phyloP scores from a whole-genome alignment of 35 echinoderm and acorn worm genomes.

The Ophiothrix spiculata region DNA sequence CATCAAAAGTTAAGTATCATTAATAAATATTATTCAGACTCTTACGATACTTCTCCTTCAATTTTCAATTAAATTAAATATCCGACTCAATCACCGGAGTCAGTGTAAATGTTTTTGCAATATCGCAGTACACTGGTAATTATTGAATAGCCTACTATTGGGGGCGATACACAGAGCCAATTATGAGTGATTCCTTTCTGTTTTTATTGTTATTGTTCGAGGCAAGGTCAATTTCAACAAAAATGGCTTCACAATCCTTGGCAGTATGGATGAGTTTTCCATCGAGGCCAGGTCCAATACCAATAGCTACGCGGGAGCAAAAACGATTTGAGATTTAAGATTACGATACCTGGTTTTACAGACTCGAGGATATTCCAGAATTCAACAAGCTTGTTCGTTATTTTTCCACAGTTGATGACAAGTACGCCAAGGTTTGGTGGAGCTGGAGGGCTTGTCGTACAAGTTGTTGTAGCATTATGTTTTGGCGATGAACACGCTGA shows the following conservation, averaged over 20 bases:
- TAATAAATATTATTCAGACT: too few relatives aligned
- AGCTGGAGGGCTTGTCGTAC: background rate
- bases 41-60: too few relatives aligned
- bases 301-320: constrained; percentile 9
- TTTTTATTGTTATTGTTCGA: background rate
- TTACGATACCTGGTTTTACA: constrained; percentile 31
- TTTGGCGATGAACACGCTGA: background rate
- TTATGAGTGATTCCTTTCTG: constrained; percentile 4
- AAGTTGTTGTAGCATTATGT: background rate
- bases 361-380: constrained; percentile 17
- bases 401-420: background rate
- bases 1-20: too few relatives aligned
- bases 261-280: constrained; percentile 12
- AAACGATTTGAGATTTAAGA: constrained; percentile 17
- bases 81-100: too few relatives aligned
- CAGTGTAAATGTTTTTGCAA: too few relatives aligned
- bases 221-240: background rate
- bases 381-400: background rate
- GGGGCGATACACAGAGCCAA: constrained; percentile 26
- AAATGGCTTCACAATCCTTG: constrained; percentile 5
- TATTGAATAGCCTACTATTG: too few relatives aligned
- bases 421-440: background rate
- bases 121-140: too few relatives aligned
- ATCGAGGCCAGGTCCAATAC: background rate
- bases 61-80: too few relatives aligned